A percentile compares a stretch with the other conserved stretches of the same genome.
Conservation (phyloP, 2,797 vertebrate genomes). For the Distichodus sexfasciatus region DNA sequence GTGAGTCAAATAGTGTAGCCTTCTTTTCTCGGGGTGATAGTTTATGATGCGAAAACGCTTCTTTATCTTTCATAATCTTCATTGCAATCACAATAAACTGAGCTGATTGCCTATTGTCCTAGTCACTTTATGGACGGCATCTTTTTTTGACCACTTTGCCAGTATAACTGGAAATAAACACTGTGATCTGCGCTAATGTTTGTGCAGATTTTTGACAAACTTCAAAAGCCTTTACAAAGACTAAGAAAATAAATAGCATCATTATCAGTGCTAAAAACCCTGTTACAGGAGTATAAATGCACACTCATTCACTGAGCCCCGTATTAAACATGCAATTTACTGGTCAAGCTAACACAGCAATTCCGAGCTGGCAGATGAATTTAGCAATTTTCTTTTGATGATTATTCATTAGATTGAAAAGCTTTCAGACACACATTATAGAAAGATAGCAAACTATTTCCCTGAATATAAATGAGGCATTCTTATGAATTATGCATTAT, state of each 20-base stretch:
- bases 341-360: background rate
- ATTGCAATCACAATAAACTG: slow-evolving; percentile 17
- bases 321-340: background rate
- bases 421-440: slow-evolving; percentile 23
- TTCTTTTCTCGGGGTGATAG: slow-evolving; percentile 3
- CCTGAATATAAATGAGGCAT: slow-evolving; percentile 38
- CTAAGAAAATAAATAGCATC: background rate
- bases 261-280: background rate
- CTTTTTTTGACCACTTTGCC: background rate
- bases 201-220: background rate
- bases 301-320: background rate
- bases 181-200: background rate
- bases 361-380: background rate
- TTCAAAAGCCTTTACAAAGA: background rate
- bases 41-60: slow-evolving; percentile 21
- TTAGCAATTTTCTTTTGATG: slow-evolving; percentile 3
- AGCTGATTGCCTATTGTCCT: background rate
- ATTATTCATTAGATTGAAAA: slow-evolving; percentile 40
- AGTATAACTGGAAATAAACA: background rate
- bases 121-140: background rate
- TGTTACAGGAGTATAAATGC: background rate
- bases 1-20: slow-evolving; percentile 39
- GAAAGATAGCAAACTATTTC: slow-evolving; percentile 33
- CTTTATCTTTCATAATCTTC: slow-evolving; percentile 27
- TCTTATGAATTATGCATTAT: slow-evolving; percentile 58